Conservation (phyloP, 2,888 invertebrate genomes). For the Cephonodes hylas region DNA sequence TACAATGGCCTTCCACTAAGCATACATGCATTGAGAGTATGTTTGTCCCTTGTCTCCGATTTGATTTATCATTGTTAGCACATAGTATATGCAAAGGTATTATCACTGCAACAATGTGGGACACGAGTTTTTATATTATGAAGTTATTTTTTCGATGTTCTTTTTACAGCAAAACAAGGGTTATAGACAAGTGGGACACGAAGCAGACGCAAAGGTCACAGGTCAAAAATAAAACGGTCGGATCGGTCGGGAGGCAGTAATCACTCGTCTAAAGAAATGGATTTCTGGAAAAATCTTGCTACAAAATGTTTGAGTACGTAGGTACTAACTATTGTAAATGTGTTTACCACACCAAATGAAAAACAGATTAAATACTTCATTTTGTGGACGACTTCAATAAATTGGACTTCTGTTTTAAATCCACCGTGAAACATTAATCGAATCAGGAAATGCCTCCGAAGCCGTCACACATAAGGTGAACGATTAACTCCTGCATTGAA, state of each 20-base stretch:
- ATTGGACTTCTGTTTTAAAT: background rate
- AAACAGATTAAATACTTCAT: background rate
- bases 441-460: constrained; percentile 2
- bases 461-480: background rate
- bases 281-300: no score
- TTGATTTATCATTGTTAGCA: background rate
- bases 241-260: no score
- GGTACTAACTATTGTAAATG: no score
- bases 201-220: no score
- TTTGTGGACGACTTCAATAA: background rate
- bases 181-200: no score
- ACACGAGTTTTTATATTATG: background rate
- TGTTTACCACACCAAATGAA: no score
- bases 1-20: constrained; percentile 50
- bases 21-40: background rate
- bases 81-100: background rate
- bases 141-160: no score
- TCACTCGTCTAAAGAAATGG: no score
- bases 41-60: background rate
- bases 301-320: no score
- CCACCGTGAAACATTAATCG: no score
- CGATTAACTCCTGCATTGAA: background rate
- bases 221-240: no score
- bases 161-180: no score
- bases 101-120: background rate